Conservation (phyloP, 2,113 vertebrate genomes). For the Equus przewalskii region DNA sequence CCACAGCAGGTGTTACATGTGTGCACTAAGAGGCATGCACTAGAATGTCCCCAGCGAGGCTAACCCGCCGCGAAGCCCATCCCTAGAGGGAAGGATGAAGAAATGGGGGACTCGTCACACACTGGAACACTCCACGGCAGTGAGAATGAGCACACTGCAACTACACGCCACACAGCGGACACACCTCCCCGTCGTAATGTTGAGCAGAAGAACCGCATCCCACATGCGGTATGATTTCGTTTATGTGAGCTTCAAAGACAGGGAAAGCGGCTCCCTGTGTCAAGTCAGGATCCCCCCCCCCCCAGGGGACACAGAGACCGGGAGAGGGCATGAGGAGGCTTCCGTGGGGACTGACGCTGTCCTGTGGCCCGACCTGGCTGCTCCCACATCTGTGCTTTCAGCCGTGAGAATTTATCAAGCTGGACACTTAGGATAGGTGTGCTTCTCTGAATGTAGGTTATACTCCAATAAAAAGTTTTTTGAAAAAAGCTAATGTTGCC, state of each 20-base stretch:
- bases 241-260: not conserved
- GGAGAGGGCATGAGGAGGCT: not conserved
- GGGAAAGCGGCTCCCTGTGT: not conserved
- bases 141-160: not conserved
- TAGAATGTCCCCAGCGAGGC: not conserved
- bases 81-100: too few species aligned
- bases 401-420: constrained; percentile 51
- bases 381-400: not conserved
- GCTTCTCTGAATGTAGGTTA: constrained; percentile 80
- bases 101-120: not conserved
- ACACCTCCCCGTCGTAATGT: not conserved
- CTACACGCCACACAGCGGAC: not conserved
- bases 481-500: constrained; percentile 74
- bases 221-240: not conserved
- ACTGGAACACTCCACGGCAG: not conserved
- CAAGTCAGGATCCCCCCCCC: not conserved
- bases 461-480: constrained; percentile 75
- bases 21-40: not conserved
- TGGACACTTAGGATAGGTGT: not conserved
- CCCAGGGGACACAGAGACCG: not conserved
- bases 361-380: not conserved
- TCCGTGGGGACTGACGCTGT: not conserved
- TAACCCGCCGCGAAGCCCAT: not conserved
- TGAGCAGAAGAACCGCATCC: not conserved
- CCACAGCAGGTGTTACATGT: not conserved